Evolutionary conservation across 2,797 vertebrate species (phyloP), one percentile per base, ranked within the genome.

Genomic region (Brachymystax lenok): DNA sequence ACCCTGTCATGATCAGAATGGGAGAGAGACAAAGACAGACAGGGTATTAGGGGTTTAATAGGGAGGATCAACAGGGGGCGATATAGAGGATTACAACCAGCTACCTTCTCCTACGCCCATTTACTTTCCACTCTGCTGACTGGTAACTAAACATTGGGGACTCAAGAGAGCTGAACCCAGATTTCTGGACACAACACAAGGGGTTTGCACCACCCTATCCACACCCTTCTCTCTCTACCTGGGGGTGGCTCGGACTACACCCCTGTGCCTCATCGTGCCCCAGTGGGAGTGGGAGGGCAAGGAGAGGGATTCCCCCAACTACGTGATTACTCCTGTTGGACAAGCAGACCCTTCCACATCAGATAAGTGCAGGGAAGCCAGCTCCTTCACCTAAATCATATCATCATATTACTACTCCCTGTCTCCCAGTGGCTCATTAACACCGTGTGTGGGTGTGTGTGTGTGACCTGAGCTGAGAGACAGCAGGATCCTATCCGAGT

Each of bases 121-220:
- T 14, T 66, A 67, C 21, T 33, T 33, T 67, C 66, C 66, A 35
- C 28, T 16, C 28, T 67, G 27, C 64, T 51, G 69, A 70, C 33
- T 50, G 21, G 40, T 46, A n/a, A 69, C 68, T 70, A 27, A 50
- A 51, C 3, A n/a, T 21, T 67, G 28, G 12, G 35, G 69, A n/a
- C 3, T n/a, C 35, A 24, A 8, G 19, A 71, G 19, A 35, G 5
- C 52, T 52, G 68, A 77, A 51, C 64, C 16, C 40, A 73, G 73
- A 75, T 75, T 40, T 59, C 40, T 28, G 51, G 69, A 70, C 6
- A 10, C 10, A 50, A 70, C 56, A 73, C 70, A 46, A 69, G 24
- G 4, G 14, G n/a, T n/a, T 19, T 30, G 14, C 75, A 28, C 64
- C 24, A 67, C 64, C 28, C 64, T 28, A 33, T 28, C 64, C 30